Base-by-base conservation (phyloP, 1,140 invertebrate species). In the Eumeta japonica region DNA sequence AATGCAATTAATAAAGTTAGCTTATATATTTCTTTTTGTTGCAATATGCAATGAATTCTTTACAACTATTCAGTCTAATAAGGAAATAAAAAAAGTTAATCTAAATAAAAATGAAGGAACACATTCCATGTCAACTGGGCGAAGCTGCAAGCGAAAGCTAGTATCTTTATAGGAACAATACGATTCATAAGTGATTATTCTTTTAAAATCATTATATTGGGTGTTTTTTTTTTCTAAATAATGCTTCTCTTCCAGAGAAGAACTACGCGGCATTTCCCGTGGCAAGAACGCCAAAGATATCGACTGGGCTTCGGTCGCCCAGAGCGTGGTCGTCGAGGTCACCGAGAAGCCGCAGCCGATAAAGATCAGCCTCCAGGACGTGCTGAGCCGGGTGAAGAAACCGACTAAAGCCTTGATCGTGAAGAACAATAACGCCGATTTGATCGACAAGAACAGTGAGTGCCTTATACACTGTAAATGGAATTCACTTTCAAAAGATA, bases 231-330 rank as follows among this genome's bases (percentile, higher is more conserved):
- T n/a, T n/a, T 24, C n/a, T 24, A 24, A 24, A n/a, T 24, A n/a
- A 24, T n/a, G n/a, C 20, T 24, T 24, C 31, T 37, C 18, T 62
- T 55, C 12, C 53, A 86, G 88, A 39, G 92, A 96, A 66, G 91
- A 94, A 65, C 76, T 96, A 0, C 58, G 85, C 2, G 91, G 92
- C 12, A 85, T 90, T 10, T 86, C 88, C 5, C 80, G 91, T 46
- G 86, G 85, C 17, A 83, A 86, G 43, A 83, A 87, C 54, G 84
- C 85, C 1, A 90, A 92, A 63, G 90, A 93, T 50, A 80, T 93
- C 0, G 89, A 94, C 59, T 94, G 91, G 91, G 76, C 81, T 7
- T 78, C 82, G 10, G 81, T 92, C 1, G 89, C 42, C 68, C 80
- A 12, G 11, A 70, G 56, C 18, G 51, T 68, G 0, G 47, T 74